These are phyloP conservation scores for Chrysopa pallens DNA, from an alignment of 1,140 invertebrate genomes.

Conservation along the genomic window DNA sequence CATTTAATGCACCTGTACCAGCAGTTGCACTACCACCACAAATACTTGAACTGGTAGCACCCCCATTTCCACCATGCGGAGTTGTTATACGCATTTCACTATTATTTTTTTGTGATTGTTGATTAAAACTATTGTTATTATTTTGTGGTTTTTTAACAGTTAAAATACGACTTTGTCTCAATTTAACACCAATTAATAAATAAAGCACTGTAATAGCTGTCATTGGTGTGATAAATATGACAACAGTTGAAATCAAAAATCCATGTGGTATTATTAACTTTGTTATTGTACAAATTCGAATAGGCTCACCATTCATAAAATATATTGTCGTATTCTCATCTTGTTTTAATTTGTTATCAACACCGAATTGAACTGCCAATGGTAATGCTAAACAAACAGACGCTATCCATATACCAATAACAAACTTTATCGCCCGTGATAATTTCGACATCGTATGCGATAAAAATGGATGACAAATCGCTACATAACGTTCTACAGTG, in stretches of 20 bases:
- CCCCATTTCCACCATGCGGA: too few species aligned
- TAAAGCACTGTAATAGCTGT: conserved; percentile 69
- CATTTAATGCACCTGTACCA: background rate
- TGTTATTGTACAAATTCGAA: conserved; percentile 23
- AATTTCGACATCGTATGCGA: conserved; percentile 73
- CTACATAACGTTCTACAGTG: conserved; percentile 69
- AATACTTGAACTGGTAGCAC: too few species aligned
- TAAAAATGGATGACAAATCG: conserved; percentile 61
- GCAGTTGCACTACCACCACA: background rate
- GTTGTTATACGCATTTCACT: too few species aligned
- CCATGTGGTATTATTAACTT: conserved; percentile 45
- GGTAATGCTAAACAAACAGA: conserved; percentile 61
- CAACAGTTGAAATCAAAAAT: conserved; percentile 65
- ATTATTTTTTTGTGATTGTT: too few species aligned
- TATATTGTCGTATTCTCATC: conserved; percentile 32
- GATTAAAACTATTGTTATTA: too few species aligned
- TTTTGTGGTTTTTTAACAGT: background rate
- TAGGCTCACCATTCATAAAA: background rate
- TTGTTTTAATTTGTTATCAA: conserved; percentile 26
- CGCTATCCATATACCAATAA: conserved; percentile 52
- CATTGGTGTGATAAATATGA: conserved; percentile 78
- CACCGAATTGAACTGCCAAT: conserved; percentile 53
- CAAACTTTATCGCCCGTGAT: conserved; percentile 51
- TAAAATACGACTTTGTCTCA: conserved; percentile 24
- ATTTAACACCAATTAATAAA: conserved; percentile 58